These are phyloP conservation scores for Leptinotarsa rubiginosa DNA, from an alignment of 2,888 invertebrate species.

Conservation along the genomic window DNA sequence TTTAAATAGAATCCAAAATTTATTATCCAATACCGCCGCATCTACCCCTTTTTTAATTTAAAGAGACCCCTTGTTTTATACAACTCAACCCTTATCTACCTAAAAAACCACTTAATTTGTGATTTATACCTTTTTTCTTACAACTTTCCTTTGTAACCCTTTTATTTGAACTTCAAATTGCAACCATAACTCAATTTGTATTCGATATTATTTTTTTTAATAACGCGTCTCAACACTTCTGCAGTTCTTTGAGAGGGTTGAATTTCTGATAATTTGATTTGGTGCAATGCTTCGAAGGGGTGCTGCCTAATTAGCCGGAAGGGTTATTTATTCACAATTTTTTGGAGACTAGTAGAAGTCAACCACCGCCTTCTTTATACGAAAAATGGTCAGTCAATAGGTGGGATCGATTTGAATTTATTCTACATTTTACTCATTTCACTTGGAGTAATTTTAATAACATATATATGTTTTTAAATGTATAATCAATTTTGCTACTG, in stretches of 20 bases:
- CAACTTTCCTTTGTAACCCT: slow-evolving; percentile 57
- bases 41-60: slow-evolving; percentile 56
- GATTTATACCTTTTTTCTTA: slow-evolving; percentile 61
- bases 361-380: neutral
- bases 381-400: neutral
- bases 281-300: slow-evolving; percentile 51
- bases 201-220: slow-evolving; percentile 67
- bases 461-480: too few relatives aligned
- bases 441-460: too few relatives aligned
- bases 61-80: slow-evolving; percentile 47
- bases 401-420: too few relatives aligned
- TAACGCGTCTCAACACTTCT: slow-evolving; percentile 64
- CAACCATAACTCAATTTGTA: slow-evolving; percentile 66
- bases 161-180: slow-evolving; percentile 66
- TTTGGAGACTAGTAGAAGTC: neutral
- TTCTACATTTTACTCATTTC: too few relatives aligned
- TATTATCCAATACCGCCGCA: slow-evolving; percentile 54
- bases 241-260: slow-evolving; percentile 55
- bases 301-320: slow-evolving; percentile 54
- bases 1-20: slow-evolving; percentile 60
- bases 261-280: slow-evolving; percentile 63
- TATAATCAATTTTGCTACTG: too few relatives aligned
- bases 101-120: slow-evolving; percentile 62
- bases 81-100: slow-evolving; percentile 52
- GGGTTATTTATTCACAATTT: slow-evolving; percentile 54